Conservation (phyloP, 1,140 invertebrate species). For the Myzus persicae region DNA sequence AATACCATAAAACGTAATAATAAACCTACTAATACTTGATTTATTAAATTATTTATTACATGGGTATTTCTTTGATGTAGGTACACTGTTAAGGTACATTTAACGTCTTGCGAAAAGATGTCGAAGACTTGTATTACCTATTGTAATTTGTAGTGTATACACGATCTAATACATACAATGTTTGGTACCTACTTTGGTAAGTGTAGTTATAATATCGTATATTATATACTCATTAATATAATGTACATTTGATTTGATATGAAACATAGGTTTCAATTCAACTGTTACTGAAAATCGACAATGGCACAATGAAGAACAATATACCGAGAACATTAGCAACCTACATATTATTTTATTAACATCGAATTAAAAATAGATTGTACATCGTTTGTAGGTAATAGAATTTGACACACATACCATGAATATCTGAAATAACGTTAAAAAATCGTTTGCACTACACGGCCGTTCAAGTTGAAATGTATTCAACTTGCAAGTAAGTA, state of each 20-base stretch:
- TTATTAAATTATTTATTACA: background rate
- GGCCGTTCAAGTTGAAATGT: background rate
- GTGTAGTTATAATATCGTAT: no score
- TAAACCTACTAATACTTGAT: no score
- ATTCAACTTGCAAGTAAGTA: background rate
- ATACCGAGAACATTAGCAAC: background rate
- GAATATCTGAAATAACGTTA: background rate
- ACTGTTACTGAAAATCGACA: background rate
- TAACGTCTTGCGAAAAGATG: background rate
- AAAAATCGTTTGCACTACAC: background rate
- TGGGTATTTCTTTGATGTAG: background rate
- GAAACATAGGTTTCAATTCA: background rate
- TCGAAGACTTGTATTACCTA: background rate
- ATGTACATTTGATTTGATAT: background rate
- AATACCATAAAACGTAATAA: background rate
- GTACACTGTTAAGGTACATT: background rate
- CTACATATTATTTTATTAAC: background rate
- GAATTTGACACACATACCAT: background rate
- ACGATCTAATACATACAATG: no score
- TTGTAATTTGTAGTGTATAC: no score
- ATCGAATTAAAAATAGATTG: conserved; percentile 1
- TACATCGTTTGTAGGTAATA: background rate
- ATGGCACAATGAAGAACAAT: background rate
- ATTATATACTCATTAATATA: background rate
- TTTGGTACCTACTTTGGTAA: no score